A percentile compares a stretch with the other conserved stretches of the same genome.
Conservation (phyloP, 2,888 invertebrate genomes). For the Acronicta aceris region DNA sequence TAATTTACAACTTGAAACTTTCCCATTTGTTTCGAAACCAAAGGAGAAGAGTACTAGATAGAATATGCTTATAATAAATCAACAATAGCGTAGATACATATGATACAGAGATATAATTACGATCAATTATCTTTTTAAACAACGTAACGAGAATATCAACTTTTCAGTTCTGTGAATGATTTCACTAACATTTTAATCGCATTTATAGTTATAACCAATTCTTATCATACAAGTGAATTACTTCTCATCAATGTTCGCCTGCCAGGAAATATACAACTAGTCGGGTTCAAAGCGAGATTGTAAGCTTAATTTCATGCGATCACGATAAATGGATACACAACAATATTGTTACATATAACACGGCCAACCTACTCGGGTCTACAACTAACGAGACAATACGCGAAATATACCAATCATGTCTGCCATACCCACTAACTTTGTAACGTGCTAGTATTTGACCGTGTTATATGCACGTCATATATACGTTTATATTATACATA, state of each 20-base stretch:
- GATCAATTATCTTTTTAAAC: slow-evolving; percentile 80
- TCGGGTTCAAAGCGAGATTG: slow-evolving; percentile 74
- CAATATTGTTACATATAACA: slow-evolving; percentile 64
- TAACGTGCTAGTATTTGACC: slow-evolving; percentile 30
- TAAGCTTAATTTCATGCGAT: slow-evolving; percentile 76
- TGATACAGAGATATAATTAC: slow-evolving; percentile 81
- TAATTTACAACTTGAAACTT: slow-evolving; percentile 46
- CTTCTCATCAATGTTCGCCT: slow-evolving; percentile 48
- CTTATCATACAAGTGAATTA: slow-evolving; percentile 53
- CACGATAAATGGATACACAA: slow-evolving; percentile 74
- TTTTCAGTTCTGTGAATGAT: slow-evolving; percentile 89
- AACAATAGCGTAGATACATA: slow-evolving; percentile 85
- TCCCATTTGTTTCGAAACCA: slow-evolving; percentile 58
- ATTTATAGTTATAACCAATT: slow-evolving; percentile 66
- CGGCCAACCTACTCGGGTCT: slow-evolving; percentile 25
- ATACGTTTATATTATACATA: slow-evolving; percentile 61
- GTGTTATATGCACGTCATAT: slow-evolving; percentile 43
- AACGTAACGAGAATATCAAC: slow-evolving; percentile 87
- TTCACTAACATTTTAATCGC: slow-evolving; percentile 84
- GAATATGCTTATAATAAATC: slow-evolving; percentile 85
- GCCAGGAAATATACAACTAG: slow-evolving; percentile 68
- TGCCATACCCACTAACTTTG: slow-evolving; percentile 17
- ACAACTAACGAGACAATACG: slow-evolving; percentile 21
- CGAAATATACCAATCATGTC: slow-evolving; percentile 26
- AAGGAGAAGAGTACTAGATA: slow-evolving; percentile 63